Evolutionary conservation across 2,113 vertebrate genomes (phyloP), one percentile per base, ranked within the genome.

Genomic region (Chloropsis cyanopogon): DNA sequence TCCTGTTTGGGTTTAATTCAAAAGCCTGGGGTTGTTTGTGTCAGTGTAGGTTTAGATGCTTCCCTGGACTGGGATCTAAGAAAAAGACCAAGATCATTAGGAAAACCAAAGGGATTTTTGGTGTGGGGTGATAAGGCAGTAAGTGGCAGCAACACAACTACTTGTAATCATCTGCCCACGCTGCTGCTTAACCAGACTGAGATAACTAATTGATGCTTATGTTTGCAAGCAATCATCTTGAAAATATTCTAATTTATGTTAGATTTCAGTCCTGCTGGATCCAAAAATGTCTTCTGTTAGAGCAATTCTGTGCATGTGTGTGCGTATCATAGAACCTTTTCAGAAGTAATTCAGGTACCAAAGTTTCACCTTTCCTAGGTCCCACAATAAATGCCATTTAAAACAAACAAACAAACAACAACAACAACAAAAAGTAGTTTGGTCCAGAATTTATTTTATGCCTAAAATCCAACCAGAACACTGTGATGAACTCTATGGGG

Each of bases 161-260:
- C 68, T 90, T 90, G 79, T 76, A 64, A 88, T 95, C 53, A 61
- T 82, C 88, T 85, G 79, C 94, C 88, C 63, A 94, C 71, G 5
- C 33, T 85, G 57, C 49, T 82, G 39, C 44, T 82, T 54, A 85
- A 64, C 53, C 82, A 93, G 91, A 82, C 75, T 82, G 88, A 60
- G 79, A 68, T 29, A 89, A 89, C 37, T 93, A 91, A 93, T 94
- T 81, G 66, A 86, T 89, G 77, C 54, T 91, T 54, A 20, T 75
- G 78, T 94, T 92, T 92, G 73, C 73, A 84, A 92, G 88, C 91
- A 87, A 66, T 66, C 21, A 8, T 13, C 61, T 65, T 63, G 59
- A 65, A 91, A 84, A 92, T 91, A 65, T 46, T 86, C 44, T 82
- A 53, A 44, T 65, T 88, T 31, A 8, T 73, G n/a, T 61, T 61